Evolutionary conservation across 2,888 invertebrate genomes (phyloP).

Genomic region (Asteroscopus sphinx): DNA sequence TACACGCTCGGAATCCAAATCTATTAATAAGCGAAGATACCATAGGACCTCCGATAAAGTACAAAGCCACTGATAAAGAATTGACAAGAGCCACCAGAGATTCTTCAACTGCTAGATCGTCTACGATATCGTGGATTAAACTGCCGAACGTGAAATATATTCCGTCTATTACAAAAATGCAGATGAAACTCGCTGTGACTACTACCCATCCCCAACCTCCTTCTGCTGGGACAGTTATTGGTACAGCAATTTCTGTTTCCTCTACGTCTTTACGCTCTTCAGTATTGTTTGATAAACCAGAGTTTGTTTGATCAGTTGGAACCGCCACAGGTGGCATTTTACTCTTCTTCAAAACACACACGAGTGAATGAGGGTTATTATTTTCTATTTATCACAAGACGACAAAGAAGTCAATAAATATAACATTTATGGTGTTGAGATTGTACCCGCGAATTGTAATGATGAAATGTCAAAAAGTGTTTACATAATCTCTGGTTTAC

Average conservation of each 20-base stretch:
- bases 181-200: constrained; percentile 71
- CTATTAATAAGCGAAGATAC: constrained; percentile 83
- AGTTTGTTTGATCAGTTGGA: constrained; percentile 39
- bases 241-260: constrained; percentile 84
- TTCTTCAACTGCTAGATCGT: constrained; percentile 69
- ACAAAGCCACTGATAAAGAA: constrained; percentile 79
- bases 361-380: not conserved
- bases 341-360: constrained; percentile 1
- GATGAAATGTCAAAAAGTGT: too few species aligned
- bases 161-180: constrained; percentile 78
- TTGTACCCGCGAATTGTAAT: too few species aligned
- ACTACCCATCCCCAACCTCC: constrained; percentile 86
- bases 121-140: constrained; percentile 71
- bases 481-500: too few species aligned
- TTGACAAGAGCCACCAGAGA: constrained; percentile 78
- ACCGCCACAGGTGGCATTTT: constrained; percentile 57
- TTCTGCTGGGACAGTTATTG: constrained; percentile 80
- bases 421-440: too few species aligned
- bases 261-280: constrained; percentile 73
- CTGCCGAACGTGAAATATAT: constrained; percentile 80
- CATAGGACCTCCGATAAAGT: constrained; percentile 77
- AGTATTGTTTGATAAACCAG: constrained; percentile 71
- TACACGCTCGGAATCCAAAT: constrained; percentile 81
- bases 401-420: not conserved
- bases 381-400: constrained; percentile 2